Evolutionary conservation across 2,113 vertebrate species (phyloP).

Genomic region (Prinia subflava): DNA sequence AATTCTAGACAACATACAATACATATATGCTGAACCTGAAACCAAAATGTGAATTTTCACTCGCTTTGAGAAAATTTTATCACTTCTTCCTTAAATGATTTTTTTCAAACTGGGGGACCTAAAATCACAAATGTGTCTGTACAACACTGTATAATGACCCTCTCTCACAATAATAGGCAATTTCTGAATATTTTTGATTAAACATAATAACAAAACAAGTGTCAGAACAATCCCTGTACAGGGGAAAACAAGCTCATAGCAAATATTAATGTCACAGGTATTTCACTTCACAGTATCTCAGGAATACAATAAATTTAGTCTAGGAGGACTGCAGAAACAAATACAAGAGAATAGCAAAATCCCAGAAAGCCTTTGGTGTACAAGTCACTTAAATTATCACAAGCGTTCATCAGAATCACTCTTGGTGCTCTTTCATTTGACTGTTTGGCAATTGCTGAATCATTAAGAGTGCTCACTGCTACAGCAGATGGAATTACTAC

Average conservation of each 20-base stretch:
- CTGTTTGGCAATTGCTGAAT: background rate
- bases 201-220: background rate
- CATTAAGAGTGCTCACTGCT: background rate
- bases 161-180: background rate
- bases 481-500: background rate
- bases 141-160: background rate
- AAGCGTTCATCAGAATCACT: background rate
- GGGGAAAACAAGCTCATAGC: background rate
- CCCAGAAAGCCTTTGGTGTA: background rate
- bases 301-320: background rate
- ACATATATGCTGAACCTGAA: background rate
- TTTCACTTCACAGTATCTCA: background rate
- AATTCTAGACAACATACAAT: background rate
- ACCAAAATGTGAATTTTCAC: background rate
- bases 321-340: background rate
- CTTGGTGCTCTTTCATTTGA: background rate
- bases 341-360: background rate
- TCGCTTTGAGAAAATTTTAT: background rate
- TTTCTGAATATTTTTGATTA: background rate
- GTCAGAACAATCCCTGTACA: background rate
- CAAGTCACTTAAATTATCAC: background rate
- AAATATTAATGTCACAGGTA: background rate
- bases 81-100: background rate
- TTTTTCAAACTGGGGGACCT: background rate
- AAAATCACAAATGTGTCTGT: background rate